Percentiles rank a stretch among this genome's conserved stretches.
phyloP scores from a whole-genome alignment of 2,113 vertebrate genomes.

The Oncorhynchus mykiss region DNA sequence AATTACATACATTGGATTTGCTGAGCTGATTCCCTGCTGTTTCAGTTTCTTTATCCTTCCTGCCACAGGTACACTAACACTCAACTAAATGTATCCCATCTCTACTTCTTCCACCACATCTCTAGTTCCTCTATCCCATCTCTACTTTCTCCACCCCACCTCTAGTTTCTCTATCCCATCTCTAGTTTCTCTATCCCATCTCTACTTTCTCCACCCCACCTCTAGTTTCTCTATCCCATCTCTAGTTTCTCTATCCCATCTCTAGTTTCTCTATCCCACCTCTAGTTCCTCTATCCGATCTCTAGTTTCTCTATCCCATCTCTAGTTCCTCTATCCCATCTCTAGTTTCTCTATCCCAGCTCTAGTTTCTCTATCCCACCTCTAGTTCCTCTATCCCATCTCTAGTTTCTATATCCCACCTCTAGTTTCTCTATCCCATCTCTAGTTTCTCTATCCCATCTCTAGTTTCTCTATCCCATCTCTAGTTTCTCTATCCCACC shows the following conservation, averaged over 20 bases:
- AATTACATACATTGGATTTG: neutral
- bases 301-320: neutral
- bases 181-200: no score
- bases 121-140: no score
- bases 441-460: neutral
- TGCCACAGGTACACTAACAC: neutral
- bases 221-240: no score
- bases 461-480: neutral
- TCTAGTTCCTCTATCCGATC: no score
- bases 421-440: neutral
- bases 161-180: no score
- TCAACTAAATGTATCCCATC: neutral
- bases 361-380: neutral
- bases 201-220: no score
- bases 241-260: no score
- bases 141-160: no score
- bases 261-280: no score
- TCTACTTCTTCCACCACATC: no score
- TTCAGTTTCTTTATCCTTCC: no score
- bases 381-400: neutral
- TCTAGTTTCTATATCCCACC: neutral
- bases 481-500: rapidly evolving
- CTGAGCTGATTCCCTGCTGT: no score
- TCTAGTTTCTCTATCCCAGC: neutral
- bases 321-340: neutral